These are phyloP conservation scores for Pygmarrhopalites habei DNA, from an alignment of 1,140 invertebrate genomes.

Conservation along the genomic window DNA sequence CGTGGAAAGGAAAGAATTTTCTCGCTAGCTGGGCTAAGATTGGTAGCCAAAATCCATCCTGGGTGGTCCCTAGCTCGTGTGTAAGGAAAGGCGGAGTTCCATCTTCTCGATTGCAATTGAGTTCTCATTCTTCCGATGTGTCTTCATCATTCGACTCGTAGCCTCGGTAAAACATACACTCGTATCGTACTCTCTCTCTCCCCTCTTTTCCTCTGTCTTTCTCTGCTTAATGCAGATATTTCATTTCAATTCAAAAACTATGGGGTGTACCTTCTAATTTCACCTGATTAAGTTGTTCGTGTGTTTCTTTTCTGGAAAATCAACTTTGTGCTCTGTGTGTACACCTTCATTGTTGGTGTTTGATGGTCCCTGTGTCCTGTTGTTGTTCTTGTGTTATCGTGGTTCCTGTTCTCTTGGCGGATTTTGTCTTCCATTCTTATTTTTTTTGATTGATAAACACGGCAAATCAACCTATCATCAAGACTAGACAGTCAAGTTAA, in stretches of 20 bases:
- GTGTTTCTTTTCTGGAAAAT: too few relatives aligned
- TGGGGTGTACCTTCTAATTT: conserved; percentile 5
- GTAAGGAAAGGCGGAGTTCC: conserved; percentile 37
- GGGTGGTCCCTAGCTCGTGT: conserved; percentile 25
- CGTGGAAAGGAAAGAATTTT: conserved; percentile 26
- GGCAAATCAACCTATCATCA: too few relatives aligned
- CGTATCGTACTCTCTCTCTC: not conserved
- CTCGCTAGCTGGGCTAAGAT: conserved; percentile 32
- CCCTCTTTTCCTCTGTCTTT: too few relatives aligned
- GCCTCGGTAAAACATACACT: conserved; percentile 6
- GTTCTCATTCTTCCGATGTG: conserved; percentile 36
- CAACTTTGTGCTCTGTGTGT: not conserved
- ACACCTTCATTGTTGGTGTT: not conserved
- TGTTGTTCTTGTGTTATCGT: too few relatives aligned
- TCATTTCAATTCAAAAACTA: not conserved
- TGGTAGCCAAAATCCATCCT: conserved; percentile 36
- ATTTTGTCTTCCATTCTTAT: too few relatives aligned
- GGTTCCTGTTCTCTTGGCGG: too few relatives aligned
- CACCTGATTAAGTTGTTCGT: conserved; percentile 9
- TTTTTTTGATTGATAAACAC: too few relatives aligned
- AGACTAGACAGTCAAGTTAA: too few relatives aligned
- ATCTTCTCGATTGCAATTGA: conserved; percentile 37
- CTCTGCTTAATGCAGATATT: too few relatives aligned
- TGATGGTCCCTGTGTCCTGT: not conserved
- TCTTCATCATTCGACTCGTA: conserved; percentile 33